Percentiles rank a stretch among this genome's conserved stretches.
Evolutionary conservation across 2,888 invertebrate genomes (phyloP).

Genomic region (Synanthedon vespiformis): DNA sequence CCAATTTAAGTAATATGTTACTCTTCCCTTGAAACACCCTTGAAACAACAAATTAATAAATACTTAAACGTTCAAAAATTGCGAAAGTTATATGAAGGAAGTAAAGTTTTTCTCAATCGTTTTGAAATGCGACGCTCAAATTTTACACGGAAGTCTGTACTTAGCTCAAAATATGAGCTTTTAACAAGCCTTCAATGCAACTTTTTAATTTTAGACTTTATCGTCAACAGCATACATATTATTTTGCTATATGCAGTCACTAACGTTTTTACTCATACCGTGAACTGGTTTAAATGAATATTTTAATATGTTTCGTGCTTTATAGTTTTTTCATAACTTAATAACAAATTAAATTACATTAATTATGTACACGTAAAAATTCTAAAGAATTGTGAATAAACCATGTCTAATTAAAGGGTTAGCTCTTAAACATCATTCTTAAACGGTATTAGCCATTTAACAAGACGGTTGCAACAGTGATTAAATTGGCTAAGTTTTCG

Average conservation of each 20-base stretch:
- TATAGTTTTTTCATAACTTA: not conserved
- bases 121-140: constrained; percentile 5
- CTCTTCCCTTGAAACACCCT: no score
- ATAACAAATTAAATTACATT: no score
- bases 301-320: not conserved
- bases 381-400: not conserved
- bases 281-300: not conserved
- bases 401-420: not conserved
- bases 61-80: constrained; percentile 4
- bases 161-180: constrained; percentile 41
- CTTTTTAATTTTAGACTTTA: not conserved
- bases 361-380: constrained; percentile 8
- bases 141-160: constrained; percentile 33
- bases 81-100: constrained; percentile 9
- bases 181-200: constrained; percentile 30
- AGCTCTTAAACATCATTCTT: no score
- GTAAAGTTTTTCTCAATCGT: constrained; percentile 14
- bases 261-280: not conserved
- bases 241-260: not conserved
- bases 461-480: no score
- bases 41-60: not conserved
- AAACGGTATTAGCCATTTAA: no score
- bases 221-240: not conserved
- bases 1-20: no score
- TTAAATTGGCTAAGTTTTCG: no score